phyloP scores from a whole-genome alignment of 2,797 vertebrate genomes.

The Fratercula arctica region DNA sequence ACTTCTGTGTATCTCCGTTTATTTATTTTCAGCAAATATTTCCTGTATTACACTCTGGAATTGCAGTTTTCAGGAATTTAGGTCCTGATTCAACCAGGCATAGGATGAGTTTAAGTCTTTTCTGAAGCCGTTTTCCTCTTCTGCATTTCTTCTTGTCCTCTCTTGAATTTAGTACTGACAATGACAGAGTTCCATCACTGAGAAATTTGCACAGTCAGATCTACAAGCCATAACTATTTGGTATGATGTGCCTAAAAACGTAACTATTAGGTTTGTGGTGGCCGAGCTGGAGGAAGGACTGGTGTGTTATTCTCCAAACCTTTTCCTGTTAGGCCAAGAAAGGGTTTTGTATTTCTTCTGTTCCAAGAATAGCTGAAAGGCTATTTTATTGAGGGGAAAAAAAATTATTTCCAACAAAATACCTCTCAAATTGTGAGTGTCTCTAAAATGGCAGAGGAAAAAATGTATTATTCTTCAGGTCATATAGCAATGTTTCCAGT shows the following conservation, averaged over 20 bases:
- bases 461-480: slow-evolving; percentile 35
- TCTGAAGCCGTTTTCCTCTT: neutral
- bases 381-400: neutral
- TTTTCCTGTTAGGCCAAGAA: neutral
- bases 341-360: neutral
- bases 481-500: slow-evolving; percentile 43
- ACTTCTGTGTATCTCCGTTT: neutral
- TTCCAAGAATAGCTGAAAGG: neutral
- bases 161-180: neutral
- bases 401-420: slow-evolving; percentile 14
- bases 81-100: neutral
- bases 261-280: neutral
- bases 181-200: neutral
- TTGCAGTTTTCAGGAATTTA: slow-evolving; percentile 7
- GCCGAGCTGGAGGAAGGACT: neutral
- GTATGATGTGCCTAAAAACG: neutral
- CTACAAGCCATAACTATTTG: neutral
- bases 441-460: slow-evolving; percentile 7
- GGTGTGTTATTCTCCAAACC: neutral
- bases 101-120: neutral
- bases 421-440: neutral
- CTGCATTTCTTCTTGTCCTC: neutral
- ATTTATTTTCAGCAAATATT: neutral
- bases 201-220: neutral
- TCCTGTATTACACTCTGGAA: neutral